Evolutionary conservation across 30 jellyfish, hydroid and myxozoan species (phyloP).

Genomic region (Nemopilema nomurai): DNA sequence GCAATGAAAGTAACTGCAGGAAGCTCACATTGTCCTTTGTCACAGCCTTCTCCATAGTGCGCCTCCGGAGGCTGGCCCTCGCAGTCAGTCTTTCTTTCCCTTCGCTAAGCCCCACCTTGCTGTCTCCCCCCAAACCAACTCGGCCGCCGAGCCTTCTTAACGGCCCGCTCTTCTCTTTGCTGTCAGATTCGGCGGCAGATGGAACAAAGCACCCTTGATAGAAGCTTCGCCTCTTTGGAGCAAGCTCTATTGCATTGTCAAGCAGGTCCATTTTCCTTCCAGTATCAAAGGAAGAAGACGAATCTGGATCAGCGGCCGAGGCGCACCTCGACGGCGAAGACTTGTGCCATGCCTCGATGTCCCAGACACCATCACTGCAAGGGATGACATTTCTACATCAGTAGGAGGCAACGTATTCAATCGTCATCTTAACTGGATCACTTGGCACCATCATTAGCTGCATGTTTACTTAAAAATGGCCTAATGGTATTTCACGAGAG

Average conservation of each 20-base stretch:
- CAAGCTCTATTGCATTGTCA: conserved; percentile 81
- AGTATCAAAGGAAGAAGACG: conserved; percentile 57
- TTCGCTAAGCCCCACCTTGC: conserved; percentile 44
- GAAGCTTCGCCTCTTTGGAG: conserved; percentile 93
- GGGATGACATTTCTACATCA: neutral
- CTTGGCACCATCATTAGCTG: too few relatives aligned
- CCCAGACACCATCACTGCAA: conserved; percentile 94
- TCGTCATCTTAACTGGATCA: too few relatives aligned
- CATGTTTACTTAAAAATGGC: too few relatives aligned
- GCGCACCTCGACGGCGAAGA: conserved; percentile 76
- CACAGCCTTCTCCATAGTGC: conserved; percentile 65
- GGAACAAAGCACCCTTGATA: conserved; percentile 97
- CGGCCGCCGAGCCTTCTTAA: conserved; percentile 54
- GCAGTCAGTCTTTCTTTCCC: conserved; percentile 88
- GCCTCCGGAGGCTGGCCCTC: conserved; percentile 86
- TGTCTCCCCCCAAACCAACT: conserved; percentile 31
- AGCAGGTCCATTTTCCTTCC: conserved; percentile 79
- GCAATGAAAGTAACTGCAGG: neutral
- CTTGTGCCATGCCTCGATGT: conserved; percentile 93
- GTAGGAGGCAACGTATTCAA: too few relatives aligned
- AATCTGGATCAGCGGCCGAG: conserved; percentile 84
- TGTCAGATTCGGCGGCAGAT: conserved; percentile 55
- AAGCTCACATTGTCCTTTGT: conserved; percentile 63
- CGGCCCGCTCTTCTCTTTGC: conserved; percentile 51
- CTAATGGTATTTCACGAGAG: too few relatives aligned